Evolutionary conservation across 1,140 invertebrate genomes (phyloP).

Genomic region (Drosophila subobscura): DNA sequence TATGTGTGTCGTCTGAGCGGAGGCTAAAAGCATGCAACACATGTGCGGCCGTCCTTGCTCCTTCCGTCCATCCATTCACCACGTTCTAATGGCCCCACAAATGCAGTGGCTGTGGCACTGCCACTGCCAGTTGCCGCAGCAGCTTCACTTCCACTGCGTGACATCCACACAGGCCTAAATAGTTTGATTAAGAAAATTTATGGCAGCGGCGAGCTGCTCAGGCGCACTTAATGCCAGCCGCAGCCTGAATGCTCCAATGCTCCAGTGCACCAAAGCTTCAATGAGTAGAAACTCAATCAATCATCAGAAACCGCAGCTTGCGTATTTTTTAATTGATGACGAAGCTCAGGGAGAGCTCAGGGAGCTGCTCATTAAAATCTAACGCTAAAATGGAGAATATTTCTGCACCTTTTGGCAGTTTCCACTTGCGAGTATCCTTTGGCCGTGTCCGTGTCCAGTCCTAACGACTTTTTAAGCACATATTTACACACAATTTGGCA

Average conservation of each 20-base stretch:
- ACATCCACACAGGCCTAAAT: slow-evolving; percentile 66
- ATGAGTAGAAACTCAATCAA: slow-evolving; percentile 53
- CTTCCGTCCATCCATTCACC: neutral
- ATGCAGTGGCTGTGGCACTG: slow-evolving; percentile 13
- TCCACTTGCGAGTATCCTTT: neutral
- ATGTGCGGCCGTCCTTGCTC: slow-evolving; percentile 45
- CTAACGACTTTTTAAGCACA: slow-evolving; percentile 74
- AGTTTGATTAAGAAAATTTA: slow-evolving; percentile 79
- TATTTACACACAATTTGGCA: slow-evolving; percentile 75
- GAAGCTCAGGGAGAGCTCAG: slow-evolving; percentile 16
- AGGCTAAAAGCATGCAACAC: slow-evolving; percentile 70
- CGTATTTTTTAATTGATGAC: slow-evolving; percentile 63
- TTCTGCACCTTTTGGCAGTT: too few species aligned
- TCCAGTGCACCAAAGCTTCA: too few species aligned
- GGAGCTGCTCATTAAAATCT: slow-evolving; percentile 58
- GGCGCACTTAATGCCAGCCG: slow-evolving; percentile 60
- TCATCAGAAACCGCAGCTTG: slow-evolving; percentile 48
- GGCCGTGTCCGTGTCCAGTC: slow-evolving; percentile 31
- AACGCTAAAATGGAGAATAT: neutral
- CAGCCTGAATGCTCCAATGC: neutral
- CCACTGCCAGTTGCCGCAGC: slow-evolving; percentile 14
- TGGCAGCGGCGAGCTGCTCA: slow-evolving; percentile 46
- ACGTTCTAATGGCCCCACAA: slow-evolving; percentile 8
- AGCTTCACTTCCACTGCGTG: slow-evolving; percentile 67
- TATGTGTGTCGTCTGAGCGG: slow-evolving; percentile 70